phyloP scores from a whole-genome alignment of 2,113 vertebrate genomes.

The Canis aureus region DNA sequence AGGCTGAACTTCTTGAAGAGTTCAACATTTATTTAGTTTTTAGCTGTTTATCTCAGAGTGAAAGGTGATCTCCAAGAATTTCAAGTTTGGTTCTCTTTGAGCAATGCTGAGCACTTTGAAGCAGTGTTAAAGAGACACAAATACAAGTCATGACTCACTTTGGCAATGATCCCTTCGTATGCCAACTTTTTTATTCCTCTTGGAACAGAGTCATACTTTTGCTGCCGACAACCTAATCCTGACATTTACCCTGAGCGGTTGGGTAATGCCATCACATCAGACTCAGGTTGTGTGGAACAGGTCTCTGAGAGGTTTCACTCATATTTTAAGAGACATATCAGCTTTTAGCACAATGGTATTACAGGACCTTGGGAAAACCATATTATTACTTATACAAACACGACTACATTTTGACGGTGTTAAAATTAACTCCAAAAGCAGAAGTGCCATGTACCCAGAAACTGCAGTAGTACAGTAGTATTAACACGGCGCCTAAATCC shows the following conservation, averaged over 20 bases:
- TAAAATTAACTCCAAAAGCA: constrained; percentile 53
- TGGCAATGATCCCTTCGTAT: neutral
- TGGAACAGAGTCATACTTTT: constrained; percentile 16
- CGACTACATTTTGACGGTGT: constrained; percentile 8
- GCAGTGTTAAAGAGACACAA: neutral
- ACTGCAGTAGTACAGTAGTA: neutral
- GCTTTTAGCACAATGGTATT: neutral
- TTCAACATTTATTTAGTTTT: neutral
- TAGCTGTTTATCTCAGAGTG: neutral
- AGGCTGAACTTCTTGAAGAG: neutral
- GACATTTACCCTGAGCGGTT: neutral
- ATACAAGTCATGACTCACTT: constrained; percentile 19
- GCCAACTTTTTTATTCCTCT: constrained; percentile 7
- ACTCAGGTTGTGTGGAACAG: neutral
- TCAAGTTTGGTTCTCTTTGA: neutral
- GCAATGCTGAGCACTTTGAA: neutral
- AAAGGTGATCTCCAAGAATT: neutral
- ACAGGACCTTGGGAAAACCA: neutral
- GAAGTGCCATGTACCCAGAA: neutral
- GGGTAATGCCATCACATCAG: neutral
- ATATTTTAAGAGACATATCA: constrained; percentile 12
- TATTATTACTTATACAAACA: constrained; percentile 33
- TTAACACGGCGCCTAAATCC: neutral
- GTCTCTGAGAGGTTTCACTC: neutral
- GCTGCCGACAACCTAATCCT: neutral